phyloP scores from a whole-genome alignment of 2,888 invertebrate genomes.

The Argyresthia goedartella region DNA sequence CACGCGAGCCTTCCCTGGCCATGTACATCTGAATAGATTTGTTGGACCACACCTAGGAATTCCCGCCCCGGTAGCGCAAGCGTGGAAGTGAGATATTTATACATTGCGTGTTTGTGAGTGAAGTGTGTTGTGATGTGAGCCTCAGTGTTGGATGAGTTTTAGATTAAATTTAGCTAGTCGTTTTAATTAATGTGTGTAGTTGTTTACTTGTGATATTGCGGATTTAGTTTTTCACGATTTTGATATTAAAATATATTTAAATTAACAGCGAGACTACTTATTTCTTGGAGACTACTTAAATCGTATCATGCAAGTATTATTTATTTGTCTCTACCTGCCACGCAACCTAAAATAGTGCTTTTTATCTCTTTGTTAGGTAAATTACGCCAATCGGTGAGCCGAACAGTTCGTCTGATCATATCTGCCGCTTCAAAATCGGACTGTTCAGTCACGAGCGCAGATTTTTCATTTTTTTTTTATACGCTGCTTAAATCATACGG shows the following conservation, averaged over 20 bases:
- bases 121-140: neutral
- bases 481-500: too few relatives aligned
- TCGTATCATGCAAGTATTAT: too few relatives aligned
- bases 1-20: conserved; percentile 44
- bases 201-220: conserved; percentile 21
- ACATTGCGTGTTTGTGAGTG: neutral
- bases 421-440: too few relatives aligned
- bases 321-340: too few relatives aligned
- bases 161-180: conserved; percentile 6
- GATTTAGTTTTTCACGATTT: conserved; percentile 24
- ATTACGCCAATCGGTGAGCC: too few relatives aligned
- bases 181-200: conserved; percentile 9
- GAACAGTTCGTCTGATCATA: too few relatives aligned
- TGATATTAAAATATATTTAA: conserved; percentile 25
- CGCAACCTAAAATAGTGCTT: too few relatives aligned
- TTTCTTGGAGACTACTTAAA: too few relatives aligned
- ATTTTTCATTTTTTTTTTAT: too few relatives aligned
- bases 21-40: conserved; percentile 42
- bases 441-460: too few relatives aligned
- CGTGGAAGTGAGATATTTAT: conserved; percentile 44
- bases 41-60: conserved; percentile 23
- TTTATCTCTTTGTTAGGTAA: too few relatives aligned
- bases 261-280: too few relatives aligned
- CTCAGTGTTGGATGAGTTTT: conserved; percentile 14
- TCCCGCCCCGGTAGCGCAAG: conserved; percentile 21